These are phyloP conservation scores for Ptychodera flava DNA, from an alignment of 35 echinoderm and acorn worm genomes.

Conservation along the genomic window DNA sequence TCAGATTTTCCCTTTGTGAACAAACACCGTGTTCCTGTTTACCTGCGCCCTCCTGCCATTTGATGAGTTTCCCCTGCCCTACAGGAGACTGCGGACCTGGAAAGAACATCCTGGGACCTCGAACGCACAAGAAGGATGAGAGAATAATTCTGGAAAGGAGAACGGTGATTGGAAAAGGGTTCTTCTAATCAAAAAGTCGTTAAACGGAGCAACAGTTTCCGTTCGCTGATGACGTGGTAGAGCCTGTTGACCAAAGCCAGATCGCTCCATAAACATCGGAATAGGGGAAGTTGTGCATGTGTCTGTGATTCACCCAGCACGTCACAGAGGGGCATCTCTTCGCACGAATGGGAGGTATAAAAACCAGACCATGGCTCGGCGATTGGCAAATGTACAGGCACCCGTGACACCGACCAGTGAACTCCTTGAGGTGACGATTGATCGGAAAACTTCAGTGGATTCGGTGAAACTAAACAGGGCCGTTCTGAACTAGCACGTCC, in stretches of 20 bases:
- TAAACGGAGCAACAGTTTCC: neutral
- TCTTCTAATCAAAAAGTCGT: neutral
- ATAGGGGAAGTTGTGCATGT: neutral
- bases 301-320: neutral
- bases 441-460: no score
- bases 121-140: neutral
- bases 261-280: neutral
- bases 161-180: neutral
- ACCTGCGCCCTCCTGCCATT: no score
- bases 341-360: neutral
- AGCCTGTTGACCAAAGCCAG: no score
- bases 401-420: no score
- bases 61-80: no score
- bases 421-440: no score
- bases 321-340: neutral
- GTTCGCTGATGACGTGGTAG: neutral
- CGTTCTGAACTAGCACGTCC: no score
- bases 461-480: no score
- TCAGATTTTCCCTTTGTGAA: no score
- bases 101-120: no score
- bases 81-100: no score
- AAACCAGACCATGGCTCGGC: neutral
- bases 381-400: neutral
- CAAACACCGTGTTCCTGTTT: no score
- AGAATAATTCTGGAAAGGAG: neutral